These are phyloP conservation scores for Acanthurus lineatus DNA, from an alignment of 2,797 vertebrate species.

Conservation along the genomic window DNA sequence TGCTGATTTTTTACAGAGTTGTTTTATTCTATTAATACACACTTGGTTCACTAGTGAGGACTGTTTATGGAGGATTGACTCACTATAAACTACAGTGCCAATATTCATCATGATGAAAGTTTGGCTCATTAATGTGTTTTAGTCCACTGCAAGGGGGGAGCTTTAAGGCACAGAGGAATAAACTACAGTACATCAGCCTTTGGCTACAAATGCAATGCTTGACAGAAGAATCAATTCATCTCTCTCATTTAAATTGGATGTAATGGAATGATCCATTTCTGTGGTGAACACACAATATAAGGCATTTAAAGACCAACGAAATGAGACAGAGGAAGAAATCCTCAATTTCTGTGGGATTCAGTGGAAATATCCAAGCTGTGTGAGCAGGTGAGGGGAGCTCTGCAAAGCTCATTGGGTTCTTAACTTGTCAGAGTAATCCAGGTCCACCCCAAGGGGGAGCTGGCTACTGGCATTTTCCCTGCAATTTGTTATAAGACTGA, in stretches of 20 bases:
- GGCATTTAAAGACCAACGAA: background rate
- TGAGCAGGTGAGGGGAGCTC: conserved; percentile 53
- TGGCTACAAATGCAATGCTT: background rate
- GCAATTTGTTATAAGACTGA: conserved; percentile 81
- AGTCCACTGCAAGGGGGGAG: conserved; percentile 7
- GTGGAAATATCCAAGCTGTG: conserved; percentile 46
- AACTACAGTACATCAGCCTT: background rate
- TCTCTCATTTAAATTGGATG: conserved; percentile 5
- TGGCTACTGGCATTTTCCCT: conserved; percentile 81
- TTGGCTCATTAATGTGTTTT: conserved; percentile 22
- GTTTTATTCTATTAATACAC: background rate
- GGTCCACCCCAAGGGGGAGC: conserved; percentile 62
- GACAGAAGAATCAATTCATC: background rate
- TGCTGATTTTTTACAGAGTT: background rate
- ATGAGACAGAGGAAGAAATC: conserved; percentile 12
- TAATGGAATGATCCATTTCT: conserved; percentile 11
- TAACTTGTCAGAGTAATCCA: conserved; percentile 80
- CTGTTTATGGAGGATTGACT: background rate
- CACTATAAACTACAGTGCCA: conserved; percentile 14
- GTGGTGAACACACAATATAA: background rate
- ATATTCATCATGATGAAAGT: conserved; percentile 21
- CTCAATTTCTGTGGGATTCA: conserved; percentile 40
- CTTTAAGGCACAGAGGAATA: background rate
- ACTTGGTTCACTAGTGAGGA: background rate
- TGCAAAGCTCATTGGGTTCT: conserved; percentile 71